Evolutionary conservation across 2,113 vertebrate species (phyloP).

Genomic region (Vireo altiloquus): DNA sequence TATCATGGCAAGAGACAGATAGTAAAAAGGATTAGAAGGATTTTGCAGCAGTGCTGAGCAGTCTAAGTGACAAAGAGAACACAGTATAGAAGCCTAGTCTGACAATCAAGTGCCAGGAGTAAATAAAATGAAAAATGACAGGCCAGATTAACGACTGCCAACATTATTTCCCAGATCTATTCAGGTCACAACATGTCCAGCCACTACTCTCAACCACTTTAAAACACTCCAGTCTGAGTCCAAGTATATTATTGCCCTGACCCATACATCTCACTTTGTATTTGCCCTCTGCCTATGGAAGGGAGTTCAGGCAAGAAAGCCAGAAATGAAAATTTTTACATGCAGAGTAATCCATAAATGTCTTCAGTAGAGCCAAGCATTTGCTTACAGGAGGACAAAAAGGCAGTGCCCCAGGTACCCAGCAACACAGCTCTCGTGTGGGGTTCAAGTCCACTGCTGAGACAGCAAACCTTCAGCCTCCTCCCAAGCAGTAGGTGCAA

Average conservation of each 20-base stretch:
- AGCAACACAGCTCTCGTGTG: neutral
- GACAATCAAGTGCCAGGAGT: neutral
- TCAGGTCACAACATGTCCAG: neutral
- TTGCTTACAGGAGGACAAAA: neutral
- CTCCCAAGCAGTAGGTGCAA: neutral
- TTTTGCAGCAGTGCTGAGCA: neutral
- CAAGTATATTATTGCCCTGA: neutral
- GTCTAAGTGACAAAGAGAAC: neutral
- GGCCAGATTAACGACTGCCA: neutral
- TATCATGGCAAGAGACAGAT: neutral
- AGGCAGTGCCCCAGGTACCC: neutral
- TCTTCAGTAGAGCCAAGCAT: neutral
- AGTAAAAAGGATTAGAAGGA: conserved; percentile 23
- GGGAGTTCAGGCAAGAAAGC: neutral
- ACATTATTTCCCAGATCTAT: neutral
- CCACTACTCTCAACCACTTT: neutral
- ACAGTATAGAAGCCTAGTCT: neutral
- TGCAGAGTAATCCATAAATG: neutral
- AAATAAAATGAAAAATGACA: conserved; percentile 19
- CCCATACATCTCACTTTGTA: neutral
- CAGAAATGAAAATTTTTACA: neutral
- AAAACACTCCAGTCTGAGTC: neutral
- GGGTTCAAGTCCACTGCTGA: neutral
- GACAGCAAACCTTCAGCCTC: neutral
- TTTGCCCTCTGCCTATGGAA: neutral